These are phyloP conservation scores for Nannospalax galili DNA, from an alignment of 2,113 vertebrate genomes.

Conservation along the genomic window DNA sequence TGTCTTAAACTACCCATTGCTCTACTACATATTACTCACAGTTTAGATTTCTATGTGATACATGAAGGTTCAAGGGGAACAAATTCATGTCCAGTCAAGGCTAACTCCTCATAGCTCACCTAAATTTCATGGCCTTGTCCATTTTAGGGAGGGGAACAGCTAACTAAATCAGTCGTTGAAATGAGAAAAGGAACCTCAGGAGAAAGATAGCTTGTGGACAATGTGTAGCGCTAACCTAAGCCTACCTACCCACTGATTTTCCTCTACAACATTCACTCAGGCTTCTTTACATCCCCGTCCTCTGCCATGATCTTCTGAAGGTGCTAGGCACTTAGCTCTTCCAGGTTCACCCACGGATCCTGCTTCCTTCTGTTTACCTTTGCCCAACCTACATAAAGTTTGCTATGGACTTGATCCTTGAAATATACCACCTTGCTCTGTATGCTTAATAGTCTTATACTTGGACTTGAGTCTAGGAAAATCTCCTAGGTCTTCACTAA, in stretches of 20 bases:
- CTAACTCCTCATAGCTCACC: constrained; percentile 44
- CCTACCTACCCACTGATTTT: constrained; percentile 73
- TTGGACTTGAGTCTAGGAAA: background rate
- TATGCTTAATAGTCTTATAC: background rate
- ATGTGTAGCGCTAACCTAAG: constrained; percentile 75
- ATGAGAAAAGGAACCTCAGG: constrained; percentile 69
- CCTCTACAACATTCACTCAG: constrained; percentile 69
- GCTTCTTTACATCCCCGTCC: background rate
- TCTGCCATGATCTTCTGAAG: background rate
- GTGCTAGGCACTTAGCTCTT: background rate
- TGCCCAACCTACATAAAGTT: background rate
- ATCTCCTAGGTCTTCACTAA: background rate
- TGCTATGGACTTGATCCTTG: background rate
- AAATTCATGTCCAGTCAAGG: background rate
- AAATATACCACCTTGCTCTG: background rate
- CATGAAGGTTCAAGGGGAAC: background rate
- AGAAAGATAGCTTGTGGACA: constrained; percentile 81
- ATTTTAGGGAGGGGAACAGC: constrained; percentile 8
- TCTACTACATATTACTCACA: background rate
- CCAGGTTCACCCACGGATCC: too few species aligned
- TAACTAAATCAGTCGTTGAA: constrained; percentile 62
- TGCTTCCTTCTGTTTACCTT: background rate
- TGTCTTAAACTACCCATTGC: too few species aligned
- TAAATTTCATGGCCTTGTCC: constrained; percentile 44
- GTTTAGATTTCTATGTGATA: background rate